Evolutionary conservation across 2,113 vertebrate species (phyloP).

Genomic region (Pavo muticus): DNA sequence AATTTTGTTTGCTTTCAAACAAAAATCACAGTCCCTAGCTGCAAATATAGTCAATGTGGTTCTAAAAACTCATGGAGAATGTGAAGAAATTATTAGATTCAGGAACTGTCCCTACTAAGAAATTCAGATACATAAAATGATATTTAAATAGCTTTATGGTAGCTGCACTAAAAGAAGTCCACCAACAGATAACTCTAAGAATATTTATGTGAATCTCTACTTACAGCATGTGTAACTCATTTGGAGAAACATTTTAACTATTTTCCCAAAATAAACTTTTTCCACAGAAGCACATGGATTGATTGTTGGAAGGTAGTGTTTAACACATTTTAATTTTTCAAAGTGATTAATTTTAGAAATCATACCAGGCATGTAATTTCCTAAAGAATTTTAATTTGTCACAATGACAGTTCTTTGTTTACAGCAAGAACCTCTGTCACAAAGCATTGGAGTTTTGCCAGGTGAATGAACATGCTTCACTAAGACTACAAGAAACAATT

Average conservation of each 20-base stretch:
- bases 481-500: background rate
- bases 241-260: background rate
- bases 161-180: background rate
- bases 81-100: background rate
- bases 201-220: background rate
- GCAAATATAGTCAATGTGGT: background rate
- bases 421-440: background rate
- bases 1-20: background rate
- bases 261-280: accelerated
- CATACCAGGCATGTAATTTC: background rate
- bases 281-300: background rate
- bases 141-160: background rate
- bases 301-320: background rate
- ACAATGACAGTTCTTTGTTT: background rate
- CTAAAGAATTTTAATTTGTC: background rate
- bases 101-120: background rate
- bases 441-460: background rate
- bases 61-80: background rate
- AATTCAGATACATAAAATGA: background rate
- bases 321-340: background rate
- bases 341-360: background rate
- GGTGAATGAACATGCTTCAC: background rate
- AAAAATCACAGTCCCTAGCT: background rate
- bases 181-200: background rate
- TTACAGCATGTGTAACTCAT: background rate